Base-by-base conservation (phyloP, 2,888 invertebrate species). In the Capitulum mitella region DNA sequence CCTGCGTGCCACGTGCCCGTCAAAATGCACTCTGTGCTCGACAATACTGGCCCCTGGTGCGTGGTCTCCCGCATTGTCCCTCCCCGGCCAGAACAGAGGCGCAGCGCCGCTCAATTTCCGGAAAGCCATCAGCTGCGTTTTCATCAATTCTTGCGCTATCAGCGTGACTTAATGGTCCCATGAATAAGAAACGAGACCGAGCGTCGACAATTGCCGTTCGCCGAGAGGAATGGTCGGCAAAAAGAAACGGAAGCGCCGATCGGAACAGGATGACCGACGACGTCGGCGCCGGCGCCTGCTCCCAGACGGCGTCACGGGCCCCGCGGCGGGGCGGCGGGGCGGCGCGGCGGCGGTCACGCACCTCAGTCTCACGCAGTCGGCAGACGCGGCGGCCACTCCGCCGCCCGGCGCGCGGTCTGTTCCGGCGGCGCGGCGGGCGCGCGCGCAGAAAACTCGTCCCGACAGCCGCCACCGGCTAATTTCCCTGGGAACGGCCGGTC, bases 101-200 rank as follows among this genome's bases (percentile, higher is more conserved):
- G 8, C 10, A 19, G 37, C 37, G 34, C 5, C 22, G 70, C 37
- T 37, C 70, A 70, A 70, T 70, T 70, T 70, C 70, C 70, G 70
- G 70, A 70, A 29, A 70, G 26, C 70, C 70, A 70, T 70, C 70
- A 70, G 70, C 19, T 10, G 37, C 70, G 40, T 40, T 70, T 70
- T 70, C 70, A 70, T 70, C 70, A 70, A 70, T 70, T 70, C 70
- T 40, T 70, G 26, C 40, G 40, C 70, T 70, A 70, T 70, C 70
- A 40, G 70, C 70, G n/a, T 6, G 70, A 40, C 70, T 70, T 70
- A 70, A 70, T 70, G 70, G 70, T 70, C 40, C 70, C 70, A 40
- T 70, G 70, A 70, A 70, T 70, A 70, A 70, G 70, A 70, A 64
- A 70, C 70, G 70, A 70, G 70, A 58, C 70, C 34, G 19, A 2